These are phyloP conservation scores for Ceratina calcarata DNA, from an alignment of 1,140 invertebrate genomes.

Conservation along the genomic window DNA sequence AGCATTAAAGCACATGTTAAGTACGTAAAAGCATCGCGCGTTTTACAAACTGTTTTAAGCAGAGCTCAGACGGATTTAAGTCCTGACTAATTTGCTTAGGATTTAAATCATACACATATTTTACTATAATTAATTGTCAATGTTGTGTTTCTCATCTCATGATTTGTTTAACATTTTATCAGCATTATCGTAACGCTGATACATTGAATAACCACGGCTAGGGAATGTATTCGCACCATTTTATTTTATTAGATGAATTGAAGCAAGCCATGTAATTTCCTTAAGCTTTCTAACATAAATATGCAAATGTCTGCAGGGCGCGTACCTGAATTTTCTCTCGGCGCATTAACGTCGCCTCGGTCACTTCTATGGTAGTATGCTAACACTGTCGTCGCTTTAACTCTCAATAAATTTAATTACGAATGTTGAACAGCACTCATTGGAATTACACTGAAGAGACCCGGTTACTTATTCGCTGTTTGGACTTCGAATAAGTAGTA, in stretches of 20 bases:
- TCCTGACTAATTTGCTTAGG: neutral
- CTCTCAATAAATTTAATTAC: conserved; percentile 20
- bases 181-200: neutral
- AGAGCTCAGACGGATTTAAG: neutral
- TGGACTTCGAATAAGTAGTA: too few relatives aligned
- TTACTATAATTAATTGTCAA: neutral
- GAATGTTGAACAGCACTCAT: neutral
- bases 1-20: neutral
- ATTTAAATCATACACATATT: neutral
- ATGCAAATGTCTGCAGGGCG: neutral
- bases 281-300: neutral
- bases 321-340: too few relatives aligned
- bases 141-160: neutral
- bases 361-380: neutral
- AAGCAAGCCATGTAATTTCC: neutral
- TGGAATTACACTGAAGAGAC: conserved; percentile 14
- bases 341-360: neutral
- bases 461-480: neutral
- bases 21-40: neutral
- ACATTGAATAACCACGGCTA: neutral
- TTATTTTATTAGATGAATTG: too few relatives aligned
- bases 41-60: neutral
- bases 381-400: neutral
- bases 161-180: neutral
- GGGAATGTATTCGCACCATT: neutral